Evolutionary conservation across 2,113 vertebrate genomes (phyloP).

Genomic region (Taurulus bubalis): DNA sequence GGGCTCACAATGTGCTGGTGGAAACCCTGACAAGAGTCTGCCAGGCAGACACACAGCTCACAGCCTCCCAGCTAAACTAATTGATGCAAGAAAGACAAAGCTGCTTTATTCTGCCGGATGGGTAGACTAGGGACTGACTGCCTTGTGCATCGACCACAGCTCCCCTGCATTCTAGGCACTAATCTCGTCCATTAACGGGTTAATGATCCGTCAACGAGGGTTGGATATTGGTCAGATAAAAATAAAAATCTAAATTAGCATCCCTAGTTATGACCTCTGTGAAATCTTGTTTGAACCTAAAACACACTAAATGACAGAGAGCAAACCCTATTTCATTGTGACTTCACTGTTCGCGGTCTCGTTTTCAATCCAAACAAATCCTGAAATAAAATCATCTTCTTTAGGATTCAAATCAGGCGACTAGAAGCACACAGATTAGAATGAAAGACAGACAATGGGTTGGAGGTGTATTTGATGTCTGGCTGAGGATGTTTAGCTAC

Average conservation of each 20-base stretch:
- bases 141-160: too few species aligned
- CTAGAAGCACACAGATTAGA: background rate
- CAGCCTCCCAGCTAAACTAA: background rate
- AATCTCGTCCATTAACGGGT: too few species aligned
- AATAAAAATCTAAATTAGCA: too few species aligned
- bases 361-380: background rate
- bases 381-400: background rate
- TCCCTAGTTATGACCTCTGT: background rate
- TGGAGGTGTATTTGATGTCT: background rate
- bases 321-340: background rate
- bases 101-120: too few species aligned
- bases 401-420: background rate
- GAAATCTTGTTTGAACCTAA: too few species aligned
- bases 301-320: background rate
- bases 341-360: background rate
- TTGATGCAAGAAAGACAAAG: background rate
- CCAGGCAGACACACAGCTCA: background rate
- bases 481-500: constrained; percentile 68
- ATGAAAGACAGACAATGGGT: background rate
- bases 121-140: too few species aligned
- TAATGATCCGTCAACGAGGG: too few species aligned
- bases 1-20: too few species aligned
- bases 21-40: too few species aligned
- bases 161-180: too few species aligned
- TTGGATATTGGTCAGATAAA: too few species aligned